These are phyloP conservation scores for Megamerina dolium DNA, from an alignment of 2,888 invertebrate genomes.

Conservation along the genomic window DNA sequence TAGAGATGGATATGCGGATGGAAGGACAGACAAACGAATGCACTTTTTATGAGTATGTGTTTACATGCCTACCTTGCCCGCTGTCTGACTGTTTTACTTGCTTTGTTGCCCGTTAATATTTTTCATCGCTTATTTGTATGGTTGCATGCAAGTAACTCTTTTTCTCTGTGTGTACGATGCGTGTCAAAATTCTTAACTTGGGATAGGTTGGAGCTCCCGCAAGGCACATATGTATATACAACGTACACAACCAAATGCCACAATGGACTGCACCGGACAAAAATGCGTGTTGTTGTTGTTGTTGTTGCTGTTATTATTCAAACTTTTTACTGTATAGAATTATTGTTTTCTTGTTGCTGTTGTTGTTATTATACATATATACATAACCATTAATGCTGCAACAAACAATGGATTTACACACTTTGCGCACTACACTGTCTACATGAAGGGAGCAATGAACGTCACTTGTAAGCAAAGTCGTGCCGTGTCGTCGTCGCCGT, in stretches of 20 bases:
- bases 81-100: conserved; percentile 2
- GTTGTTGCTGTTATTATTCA: conserved; percentile 9
- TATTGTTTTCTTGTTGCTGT: conserved; percentile 25
- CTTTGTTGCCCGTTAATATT: background rate
- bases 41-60: too few relatives aligned
- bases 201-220: conserved; percentile 46
- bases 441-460: conserved; percentile 17
- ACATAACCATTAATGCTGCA: too few relatives aligned
- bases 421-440: too few relatives aligned
- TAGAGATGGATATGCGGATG: too few relatives aligned
- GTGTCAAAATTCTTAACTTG: conserved; percentile 44
- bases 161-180: conserved; percentile 6
- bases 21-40: too few relatives aligned
- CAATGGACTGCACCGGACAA: background rate
- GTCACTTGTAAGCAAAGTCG: conserved; percentile 6
- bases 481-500: conserved; percentile 11
- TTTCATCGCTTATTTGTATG: too few relatives aligned
- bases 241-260: conserved; percentile 15
- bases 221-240: too few relatives aligned
- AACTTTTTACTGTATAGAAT: conserved; percentile 31
- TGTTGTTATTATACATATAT: too few relatives aligned
- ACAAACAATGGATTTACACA: too few relatives aligned
- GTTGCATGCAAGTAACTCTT: background rate
- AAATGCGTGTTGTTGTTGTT: conserved; percentile 12
- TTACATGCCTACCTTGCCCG: conserved; percentile 10